A percentile compares a stretch with the other conserved stretches of the same genome.
Conservation (phyloP, 2,888 invertebrate genomes). For the Parnassius orleans region DNA sequence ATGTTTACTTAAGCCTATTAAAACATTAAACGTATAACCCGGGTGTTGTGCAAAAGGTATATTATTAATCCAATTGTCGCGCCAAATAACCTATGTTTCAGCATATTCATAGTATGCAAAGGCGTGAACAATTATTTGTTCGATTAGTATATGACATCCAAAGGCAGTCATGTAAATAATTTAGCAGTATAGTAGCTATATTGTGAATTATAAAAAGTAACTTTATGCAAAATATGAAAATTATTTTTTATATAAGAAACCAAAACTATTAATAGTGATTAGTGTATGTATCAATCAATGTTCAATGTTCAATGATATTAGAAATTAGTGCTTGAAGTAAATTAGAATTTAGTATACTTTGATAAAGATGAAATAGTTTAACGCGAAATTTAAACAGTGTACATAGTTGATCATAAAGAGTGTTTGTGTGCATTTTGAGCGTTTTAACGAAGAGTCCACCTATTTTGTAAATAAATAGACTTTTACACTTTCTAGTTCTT, state of each 20-base stretch:
- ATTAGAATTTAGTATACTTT: constrained; percentile 15
- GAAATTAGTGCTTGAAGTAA: constrained; percentile 25
- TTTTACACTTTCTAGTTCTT: constrained; percentile 70
- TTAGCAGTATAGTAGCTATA: constrained; percentile 35
- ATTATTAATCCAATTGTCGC: constrained; percentile 1
- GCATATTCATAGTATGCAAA: neutral
- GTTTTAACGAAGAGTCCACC: constrained; percentile 79
- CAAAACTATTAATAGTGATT: constrained; percentile 45
- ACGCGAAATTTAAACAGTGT: constrained; percentile 31
- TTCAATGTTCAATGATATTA: constrained; percentile 23
- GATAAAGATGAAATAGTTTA: constrained; percentile 20
- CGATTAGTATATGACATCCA: constrained; percentile 35
- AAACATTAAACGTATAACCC: constrained; percentile 16
- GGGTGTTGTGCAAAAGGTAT: constrained; percentile 31
- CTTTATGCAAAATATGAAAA: constrained; percentile 39
- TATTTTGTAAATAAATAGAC: constrained; percentile 78
- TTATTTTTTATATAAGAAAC: constrained; percentile 63
- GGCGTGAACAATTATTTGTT: constrained; percentile 4
- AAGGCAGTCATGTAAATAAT: constrained; percentile 62
- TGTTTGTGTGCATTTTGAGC: constrained; percentile 67
- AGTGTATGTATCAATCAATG: no score
- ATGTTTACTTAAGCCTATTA: constrained; percentile 10
- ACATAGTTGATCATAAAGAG: constrained; percentile 50
- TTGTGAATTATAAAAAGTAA: constrained; percentile 32
- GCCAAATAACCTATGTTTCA: constrained; percentile 1